Evolutionary conservation across 2,888 invertebrate genomes (phyloP), one percentile per base, ranked within the genome.

Genomic region (Hirudinaria manillensis): DNA sequence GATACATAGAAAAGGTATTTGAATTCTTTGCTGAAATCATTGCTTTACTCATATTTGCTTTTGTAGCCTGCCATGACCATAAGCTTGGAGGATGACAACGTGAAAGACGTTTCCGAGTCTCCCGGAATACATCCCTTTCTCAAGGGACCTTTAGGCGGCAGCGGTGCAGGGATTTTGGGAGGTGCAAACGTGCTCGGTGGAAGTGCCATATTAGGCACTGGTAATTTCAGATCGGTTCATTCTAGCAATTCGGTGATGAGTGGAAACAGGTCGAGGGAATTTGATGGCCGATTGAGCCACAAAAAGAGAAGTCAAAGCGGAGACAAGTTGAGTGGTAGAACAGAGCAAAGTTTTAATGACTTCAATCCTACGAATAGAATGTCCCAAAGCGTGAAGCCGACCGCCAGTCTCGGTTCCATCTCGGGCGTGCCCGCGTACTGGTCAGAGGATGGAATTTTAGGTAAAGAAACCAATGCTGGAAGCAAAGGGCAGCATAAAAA

Each of bases 281-380:
- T 45, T 6, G 51, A n/a, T 2, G 70, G 51, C 2, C n/a, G 21
- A 4, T 13, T 70, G 51, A 53, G 72, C 32, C n/a, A 32, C 55
- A 72, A 72, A 55, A 73, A 73, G n/a, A n/a, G 73, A 24, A 73
- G 73, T 65, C 73, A 73, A 55, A 73, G 73, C 36, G 73, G 73
- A 2, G 65, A 73, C 36, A 56, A 61, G 27, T 38, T 73, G 73
- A 55, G 55, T 56, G 24, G 53, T 24, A 51, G 55, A 53, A n/a
- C n/a, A n/a, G 61, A 61, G n/a, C 24, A 27, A 10, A 61, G 61
- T 61, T n/a, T 27, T n/a, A 24, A 61, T 29, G 61, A 61, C 29
- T 61, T 61, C n/a, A 61, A 61, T 61, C 61, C 24, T 61, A 61
- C 24, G 21, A 29, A 61, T 24, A 32, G 32, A 10, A 32, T 32